Conservation (phyloP, 2,797 vertebrate species). For the Sebastes diaconus region DNA sequence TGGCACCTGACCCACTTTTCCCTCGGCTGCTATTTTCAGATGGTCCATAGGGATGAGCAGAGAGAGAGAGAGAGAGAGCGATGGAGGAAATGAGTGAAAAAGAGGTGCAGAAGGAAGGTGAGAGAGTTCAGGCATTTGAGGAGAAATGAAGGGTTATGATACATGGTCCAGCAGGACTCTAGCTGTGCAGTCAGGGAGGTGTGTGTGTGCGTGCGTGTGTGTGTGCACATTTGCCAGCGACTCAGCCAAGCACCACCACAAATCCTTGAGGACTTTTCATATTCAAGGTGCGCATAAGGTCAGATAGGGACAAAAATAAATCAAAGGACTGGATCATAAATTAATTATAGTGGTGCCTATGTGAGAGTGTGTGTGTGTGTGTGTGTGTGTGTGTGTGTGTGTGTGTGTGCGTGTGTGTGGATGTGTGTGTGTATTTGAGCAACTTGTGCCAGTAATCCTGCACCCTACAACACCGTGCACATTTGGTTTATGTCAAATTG, state of each 20-base stretch:
- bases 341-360: constrained; percentile 51
- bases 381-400: constrained; percentile 14
- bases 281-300: constrained; percentile 55
- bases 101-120: constrained; percentile 59
- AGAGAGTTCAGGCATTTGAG: constrained; percentile 53
- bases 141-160: constrained; percentile 64
- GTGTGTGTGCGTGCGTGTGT: constrained; percentile 16
- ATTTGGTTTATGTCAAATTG: constrained; percentile 14
- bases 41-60: constrained; percentile 67
- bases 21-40: constrained; percentile 82
- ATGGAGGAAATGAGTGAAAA: constrained; percentile 54
- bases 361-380: constrained; percentile 8
- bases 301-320: constrained; percentile 69
- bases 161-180: constrained; percentile 46
- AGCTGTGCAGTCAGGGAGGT: constrained; percentile 10
- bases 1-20: constrained; percentile 83
- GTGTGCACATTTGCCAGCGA: constrained; percentile 4
- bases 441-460: constrained; percentile 3
- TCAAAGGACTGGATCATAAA: constrained; percentile 59
- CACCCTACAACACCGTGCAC: neutral
- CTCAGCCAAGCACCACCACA: constrained; percentile 22
- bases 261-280: constrained; percentile 57
- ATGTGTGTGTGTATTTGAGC: neutral
- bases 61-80: constrained; percentile 17
- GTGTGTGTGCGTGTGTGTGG: neutral